Base-by-base conservation (phyloP, 2,797 vertebrate genomes). In the Neopelma chrysocephalum region DNA sequence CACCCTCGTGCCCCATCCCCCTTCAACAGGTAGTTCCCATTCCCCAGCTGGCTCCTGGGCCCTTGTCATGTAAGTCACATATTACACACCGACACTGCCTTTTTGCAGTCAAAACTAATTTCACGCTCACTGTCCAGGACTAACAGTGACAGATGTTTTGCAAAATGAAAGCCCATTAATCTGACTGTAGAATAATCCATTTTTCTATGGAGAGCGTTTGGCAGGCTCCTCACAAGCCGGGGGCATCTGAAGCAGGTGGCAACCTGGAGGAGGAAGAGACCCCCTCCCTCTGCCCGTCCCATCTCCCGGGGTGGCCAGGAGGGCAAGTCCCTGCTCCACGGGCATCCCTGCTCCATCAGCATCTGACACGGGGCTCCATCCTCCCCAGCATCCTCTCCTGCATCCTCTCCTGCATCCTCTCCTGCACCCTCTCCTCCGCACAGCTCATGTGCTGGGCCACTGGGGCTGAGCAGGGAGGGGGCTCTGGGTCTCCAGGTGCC, bases 71-170 rank as follows among this genome's bases (percentile, higher is more conserved):
- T 93, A 73, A 97, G 94, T 96, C 97, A 89, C 78, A 40, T 96
- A 43, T 71, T 92, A 84, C 84, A 51, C 89, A 68, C 11, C 26
- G 17, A 92, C 61, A 72, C 40, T 38, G 58, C 93, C 89, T 69
- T 97, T 96, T 94, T 81, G 57, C 94, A 94, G 96, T 96, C 97
- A 96, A 95, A 97, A 98, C 98, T 97, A 97, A 97, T 98, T 98
- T 98, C 98, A 98, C 29, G 97, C 98, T 98, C 89, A 62, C 97
- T 96, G 92, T 58, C 97, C 97, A 97, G 97, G 97, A 97, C 98
- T 98, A 98, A 98, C 97, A 27, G 97, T 98, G 98, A 98, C 97
- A 98, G 98, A 98, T 98, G 98, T 97, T 98, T 97, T 97, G 97
- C 96, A 97, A 97, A 97, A 98, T 94, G 97, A 96, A 98, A 97